Evolutionary conservation across 1,140 invertebrate genomes (phyloP), one percentile per base, ranked within the genome.

Genomic region (Phymastichus coffea): DNA sequence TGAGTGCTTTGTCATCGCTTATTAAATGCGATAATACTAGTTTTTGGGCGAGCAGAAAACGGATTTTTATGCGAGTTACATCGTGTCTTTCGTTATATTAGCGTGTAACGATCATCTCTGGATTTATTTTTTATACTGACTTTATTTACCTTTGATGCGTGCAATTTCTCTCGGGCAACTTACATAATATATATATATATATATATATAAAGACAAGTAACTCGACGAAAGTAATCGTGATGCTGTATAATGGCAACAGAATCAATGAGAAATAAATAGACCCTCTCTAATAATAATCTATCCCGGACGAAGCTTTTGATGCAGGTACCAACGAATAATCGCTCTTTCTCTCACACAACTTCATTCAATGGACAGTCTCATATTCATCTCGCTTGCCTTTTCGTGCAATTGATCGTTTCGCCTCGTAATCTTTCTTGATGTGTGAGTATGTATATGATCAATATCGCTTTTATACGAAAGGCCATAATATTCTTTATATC

Each of bases 231-330:
- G 7, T n/a, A 55, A 40, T n/a, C n/a, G n/a, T n/a, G n/a, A n/a
- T n/a, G n/a, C n/a, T n/a, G n/a, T n/a, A n/a, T n/a, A n/a, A 56
- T 17, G 23, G 9, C 46, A 40, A 44, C 17, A 4, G 28, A 28
- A 17, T 20, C 4, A 22, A 40, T n/a, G 35, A 15, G 30, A 49
- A 4, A 19, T 2, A 56, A 23, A 37, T 10, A 15, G 26, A 15
- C 19, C 22, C 20, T 26, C 35, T 57, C 3, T n/a, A n/a, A n/a
- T n/a, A n/a, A n/a, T 19, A 52, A 43, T 52, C 14, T 52, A 26
- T 28, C 44, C 49, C 25, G 28, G 38, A 58, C 57, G 38, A 58
- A 58, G 28, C 57, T 52, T n/a, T 58, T 44, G 48, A 51, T 52
- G 40, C 47, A 52, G 40, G 47, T 58, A 58, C n/a, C 26, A 19